Evolutionary conservation across 2,888 invertebrate species (phyloP).

Genomic region (Gymnocheta viridis): DNA sequence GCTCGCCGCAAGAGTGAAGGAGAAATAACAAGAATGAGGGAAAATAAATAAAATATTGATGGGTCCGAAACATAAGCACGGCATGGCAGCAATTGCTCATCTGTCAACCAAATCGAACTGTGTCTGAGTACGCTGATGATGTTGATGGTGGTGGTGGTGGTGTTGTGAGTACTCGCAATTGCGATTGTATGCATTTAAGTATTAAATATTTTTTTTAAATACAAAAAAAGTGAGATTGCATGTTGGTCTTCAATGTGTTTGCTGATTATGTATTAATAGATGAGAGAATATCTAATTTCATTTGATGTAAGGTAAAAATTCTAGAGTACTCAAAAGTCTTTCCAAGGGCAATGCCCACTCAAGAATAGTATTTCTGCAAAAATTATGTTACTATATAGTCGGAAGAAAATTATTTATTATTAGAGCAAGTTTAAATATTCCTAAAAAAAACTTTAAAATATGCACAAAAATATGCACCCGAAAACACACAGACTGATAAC

Average conservation of each 20-base stretch:
- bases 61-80: constrained; percentile 66
- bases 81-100: constrained; percentile 80
- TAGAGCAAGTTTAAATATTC: no score
- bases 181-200: constrained; percentile 19
- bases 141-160: constrained; percentile 21
- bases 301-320: not conserved
- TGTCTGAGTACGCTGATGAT: constrained; percentile 28
- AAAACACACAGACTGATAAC: no score
- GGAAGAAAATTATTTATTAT: no score
- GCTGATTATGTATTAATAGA: constrained; percentile 8
- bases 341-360: no score
- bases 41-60: constrained; percentile 65
- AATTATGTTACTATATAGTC: no score
- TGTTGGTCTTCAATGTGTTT: constrained; percentile 35
- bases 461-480: no score
- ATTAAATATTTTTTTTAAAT: constrained; percentile 34
- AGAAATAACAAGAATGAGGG: constrained; percentile 17
- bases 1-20: constrained; percentile 29
- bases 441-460: no score
- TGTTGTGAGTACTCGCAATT: constrained; percentile 14
- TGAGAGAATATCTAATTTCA: not conserved
- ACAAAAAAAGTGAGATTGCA: constrained; percentile 45
- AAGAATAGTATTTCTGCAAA: no score
- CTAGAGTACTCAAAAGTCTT: no score
- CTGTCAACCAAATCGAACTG: constrained; percentile 76